phyloP scores from a whole-genome alignment of 2,797 vertebrate species.

The Sebastes taczanowskii region DNA sequence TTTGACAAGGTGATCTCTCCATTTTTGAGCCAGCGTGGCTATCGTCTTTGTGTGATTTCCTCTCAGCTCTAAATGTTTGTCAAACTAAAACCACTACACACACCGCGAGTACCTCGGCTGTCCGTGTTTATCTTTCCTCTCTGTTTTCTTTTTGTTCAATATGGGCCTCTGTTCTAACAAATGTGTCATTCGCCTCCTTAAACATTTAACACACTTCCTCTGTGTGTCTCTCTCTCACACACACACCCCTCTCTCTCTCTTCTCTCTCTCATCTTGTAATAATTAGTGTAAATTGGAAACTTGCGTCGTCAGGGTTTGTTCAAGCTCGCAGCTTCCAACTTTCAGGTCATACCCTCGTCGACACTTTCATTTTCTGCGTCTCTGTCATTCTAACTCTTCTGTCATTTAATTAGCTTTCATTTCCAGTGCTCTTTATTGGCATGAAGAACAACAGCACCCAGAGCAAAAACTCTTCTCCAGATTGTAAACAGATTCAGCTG shows the following conservation, averaged over 20 bases:
- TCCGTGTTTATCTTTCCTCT: neutral
- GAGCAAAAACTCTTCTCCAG: slow-evolving; percentile 1
- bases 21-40: too few species aligned
- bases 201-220: slow-evolving; percentile 21
- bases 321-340: slow-evolving; percentile 44
- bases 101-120: neutral
- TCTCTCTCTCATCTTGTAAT: slow-evolving; percentile 52
- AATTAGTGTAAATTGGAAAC: slow-evolving; percentile 64
- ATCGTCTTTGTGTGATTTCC: neutral
- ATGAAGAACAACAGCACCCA: neutral
- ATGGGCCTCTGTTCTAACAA: slow-evolving; percentile 23
- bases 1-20: too few species aligned
- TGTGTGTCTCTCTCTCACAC: slow-evolving; percentile 2
- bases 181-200: slow-evolving; percentile 23
- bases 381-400: slow-evolving; percentile 25
- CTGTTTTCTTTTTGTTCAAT: slow-evolving; percentile 4
- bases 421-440: slow-evolving; percentile 23
- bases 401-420: slow-evolving; percentile 29
- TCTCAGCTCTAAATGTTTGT: neutral
- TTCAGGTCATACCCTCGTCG: slow-evolving; percentile 34
- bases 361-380: slow-evolving; percentile 41
- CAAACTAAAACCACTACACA: neutral
- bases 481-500: slow-evolving; percentile 32
- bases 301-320: slow-evolving; percentile 48
- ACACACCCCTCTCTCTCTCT: neutral